Percentiles rank a stretch among this genome's conserved stretches.
Conservation (phyloP, 2,113 vertebrate species). For the Neofelis nebulosa region DNA sequence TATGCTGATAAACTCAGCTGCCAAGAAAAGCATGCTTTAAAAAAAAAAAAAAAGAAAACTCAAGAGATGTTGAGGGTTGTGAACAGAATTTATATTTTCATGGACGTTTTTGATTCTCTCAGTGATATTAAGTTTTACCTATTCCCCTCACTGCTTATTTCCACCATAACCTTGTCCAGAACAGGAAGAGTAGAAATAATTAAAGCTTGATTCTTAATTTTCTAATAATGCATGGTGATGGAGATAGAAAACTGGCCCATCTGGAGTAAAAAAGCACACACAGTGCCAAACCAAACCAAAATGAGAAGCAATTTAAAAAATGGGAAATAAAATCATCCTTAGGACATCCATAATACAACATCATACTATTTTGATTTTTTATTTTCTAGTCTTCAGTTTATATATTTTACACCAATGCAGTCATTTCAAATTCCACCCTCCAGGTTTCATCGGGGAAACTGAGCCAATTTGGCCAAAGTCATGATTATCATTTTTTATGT, state of each 20-base stretch:
- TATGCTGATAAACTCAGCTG: constrained; percentile 56
- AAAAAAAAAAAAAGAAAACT: constrained; percentile 41
- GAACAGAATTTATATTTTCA: not conserved
- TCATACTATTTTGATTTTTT: not conserved
- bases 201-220: constrained; percentile 37
- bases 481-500: not conserved
- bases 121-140: not conserved
- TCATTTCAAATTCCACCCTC: not conserved
- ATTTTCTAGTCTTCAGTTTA: constrained; percentile 2
- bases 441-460: not conserved
- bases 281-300: not conserved
- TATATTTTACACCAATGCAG: not conserved
- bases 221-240: not conserved
- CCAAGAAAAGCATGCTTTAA: constrained; percentile 63
- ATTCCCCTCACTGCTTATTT: not conserved
- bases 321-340: not conserved
- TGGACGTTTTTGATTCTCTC: not conserved
- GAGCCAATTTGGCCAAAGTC: not conserved
- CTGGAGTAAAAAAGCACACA: not conserved
- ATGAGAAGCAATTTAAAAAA: constrained; percentile 17
- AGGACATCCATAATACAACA: not conserved
- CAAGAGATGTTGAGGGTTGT: not conserved
- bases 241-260: not conserved
- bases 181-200: not conserved
- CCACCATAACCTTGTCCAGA: not conserved